Conservation (phyloP, 2,888 invertebrate species). For the Lamellibrachia satsuma region DNA sequence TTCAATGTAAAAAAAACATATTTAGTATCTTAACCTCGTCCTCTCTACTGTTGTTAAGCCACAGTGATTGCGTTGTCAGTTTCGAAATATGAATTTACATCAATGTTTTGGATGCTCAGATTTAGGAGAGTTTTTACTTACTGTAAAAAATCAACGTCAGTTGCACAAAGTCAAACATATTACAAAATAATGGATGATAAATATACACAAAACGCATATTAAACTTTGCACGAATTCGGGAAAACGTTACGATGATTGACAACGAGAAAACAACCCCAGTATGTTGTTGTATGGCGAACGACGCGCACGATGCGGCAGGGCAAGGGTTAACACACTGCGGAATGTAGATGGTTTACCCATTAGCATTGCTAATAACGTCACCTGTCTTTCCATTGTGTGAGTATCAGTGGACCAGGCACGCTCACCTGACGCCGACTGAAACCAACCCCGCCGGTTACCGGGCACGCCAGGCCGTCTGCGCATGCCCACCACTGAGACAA, state of each 20-base stretch:
- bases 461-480: too few relatives aligned
- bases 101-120: background rate
- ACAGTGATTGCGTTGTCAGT: too few relatives aligned
- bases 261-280: background rate
- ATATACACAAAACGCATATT: background rate
- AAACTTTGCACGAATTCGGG: background rate
- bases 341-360: background rate
- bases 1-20: too few relatives aligned
- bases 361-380: conserved; percentile 5
- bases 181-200: background rate
- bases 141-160: background rate
- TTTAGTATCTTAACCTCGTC: too few relatives aligned
- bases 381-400: background rate
- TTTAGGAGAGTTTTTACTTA: background rate
- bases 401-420: background rate
- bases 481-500: background rate
- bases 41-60: too few relatives aligned
- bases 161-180: background rate
- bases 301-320: background rate
- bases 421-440: background rate
- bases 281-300: background rate
- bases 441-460: background rate
- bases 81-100: too few relatives aligned
- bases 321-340: background rate
- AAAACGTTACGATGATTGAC: background rate